These are phyloP conservation scores for Bombycilla garrulus DNA, from an alignment of 2,113 vertebrate genomes.

Conservation along the genomic window DNA sequence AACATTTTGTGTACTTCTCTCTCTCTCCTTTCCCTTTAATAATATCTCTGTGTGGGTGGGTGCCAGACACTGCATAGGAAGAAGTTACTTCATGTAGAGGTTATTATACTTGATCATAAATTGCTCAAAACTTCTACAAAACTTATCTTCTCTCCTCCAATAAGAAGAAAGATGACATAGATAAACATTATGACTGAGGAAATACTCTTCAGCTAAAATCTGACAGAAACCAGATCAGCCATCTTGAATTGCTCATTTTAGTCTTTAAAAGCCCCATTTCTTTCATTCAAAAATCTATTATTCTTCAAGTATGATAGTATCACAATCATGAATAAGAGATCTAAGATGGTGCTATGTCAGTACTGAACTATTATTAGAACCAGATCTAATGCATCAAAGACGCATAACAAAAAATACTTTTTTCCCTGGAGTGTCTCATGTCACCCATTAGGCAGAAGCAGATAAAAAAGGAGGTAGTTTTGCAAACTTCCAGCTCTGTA, in stretches of 20 bases:
- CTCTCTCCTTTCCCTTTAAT: conserved; percentile 32
- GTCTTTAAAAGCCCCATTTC: not conserved
- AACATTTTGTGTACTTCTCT: conserved; percentile 38
- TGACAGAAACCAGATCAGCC: not conserved
- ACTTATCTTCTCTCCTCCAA: not conserved
- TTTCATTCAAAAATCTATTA: not conserved
- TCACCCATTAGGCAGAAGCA: not conserved
- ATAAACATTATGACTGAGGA: not conserved
- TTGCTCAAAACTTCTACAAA: not conserved
- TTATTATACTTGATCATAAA: conserved; percentile 18
- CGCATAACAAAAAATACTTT: not conserved
- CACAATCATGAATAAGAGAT: not conserved
- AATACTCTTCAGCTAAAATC: not conserved
- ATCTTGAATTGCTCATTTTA: not conserved
- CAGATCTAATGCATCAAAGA: not conserved
- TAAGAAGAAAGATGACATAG: not conserved
- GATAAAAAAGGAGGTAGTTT: not conserved
- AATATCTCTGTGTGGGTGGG: conserved; percentile 16
- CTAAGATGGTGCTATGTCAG: not conserved
- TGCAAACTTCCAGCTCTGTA: not conserved
- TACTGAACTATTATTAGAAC: not conserved
- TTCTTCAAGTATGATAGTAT: not conserved
- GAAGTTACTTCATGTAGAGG: conserved; percentile 21
- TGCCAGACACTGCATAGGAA: conserved; percentile 26
- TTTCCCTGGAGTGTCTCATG: not conserved